Evolutionary conservation across 2,113 vertebrate species (phyloP).

Genomic region (Dromiciops gliroides): DNA sequence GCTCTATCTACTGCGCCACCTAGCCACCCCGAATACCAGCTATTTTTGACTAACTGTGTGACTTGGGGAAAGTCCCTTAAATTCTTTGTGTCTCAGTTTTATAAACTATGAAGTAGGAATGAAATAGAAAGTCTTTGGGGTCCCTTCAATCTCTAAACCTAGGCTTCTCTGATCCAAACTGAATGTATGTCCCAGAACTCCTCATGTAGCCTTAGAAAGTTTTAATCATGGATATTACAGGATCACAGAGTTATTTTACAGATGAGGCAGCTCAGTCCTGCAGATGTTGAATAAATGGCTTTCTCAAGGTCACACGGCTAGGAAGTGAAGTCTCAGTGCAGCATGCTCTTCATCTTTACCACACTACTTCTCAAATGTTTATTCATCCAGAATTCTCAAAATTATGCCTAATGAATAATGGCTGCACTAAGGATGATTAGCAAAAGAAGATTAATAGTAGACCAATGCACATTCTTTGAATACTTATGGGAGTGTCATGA

Average conservation of each 20-base stretch:
- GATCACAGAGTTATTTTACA: neutral
- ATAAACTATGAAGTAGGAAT: neutral
- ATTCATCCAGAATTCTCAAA: neutral
- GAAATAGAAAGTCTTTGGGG: neutral
- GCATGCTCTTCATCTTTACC: neutral
- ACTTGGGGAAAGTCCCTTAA: neutral
- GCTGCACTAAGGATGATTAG: neutral
- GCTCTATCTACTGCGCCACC: no score
- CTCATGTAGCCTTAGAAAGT: neutral
- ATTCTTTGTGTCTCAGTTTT: neutral
- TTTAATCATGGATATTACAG: neutral
- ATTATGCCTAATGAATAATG: neutral
- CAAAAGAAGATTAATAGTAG: neutral
- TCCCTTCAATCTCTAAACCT: neutral
- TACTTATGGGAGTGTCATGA: neutral
- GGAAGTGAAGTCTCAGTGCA: neutral
- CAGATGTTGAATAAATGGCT: constrained; percentile 2
- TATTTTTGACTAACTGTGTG: neutral
- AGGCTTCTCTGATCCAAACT: neutral
- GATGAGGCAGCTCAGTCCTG: neutral
- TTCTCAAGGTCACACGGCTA: neutral
- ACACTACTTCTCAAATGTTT: neutral
- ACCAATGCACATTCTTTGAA: neutral
- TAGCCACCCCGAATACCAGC: no score
- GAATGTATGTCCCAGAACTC: neutral